Percentiles rank a stretch among this genome's conserved stretches.
phyloP scores from a whole-genome alignment of 2,113 vertebrate genomes.

The Hypocryptadius cinnamomeus region DNA sequence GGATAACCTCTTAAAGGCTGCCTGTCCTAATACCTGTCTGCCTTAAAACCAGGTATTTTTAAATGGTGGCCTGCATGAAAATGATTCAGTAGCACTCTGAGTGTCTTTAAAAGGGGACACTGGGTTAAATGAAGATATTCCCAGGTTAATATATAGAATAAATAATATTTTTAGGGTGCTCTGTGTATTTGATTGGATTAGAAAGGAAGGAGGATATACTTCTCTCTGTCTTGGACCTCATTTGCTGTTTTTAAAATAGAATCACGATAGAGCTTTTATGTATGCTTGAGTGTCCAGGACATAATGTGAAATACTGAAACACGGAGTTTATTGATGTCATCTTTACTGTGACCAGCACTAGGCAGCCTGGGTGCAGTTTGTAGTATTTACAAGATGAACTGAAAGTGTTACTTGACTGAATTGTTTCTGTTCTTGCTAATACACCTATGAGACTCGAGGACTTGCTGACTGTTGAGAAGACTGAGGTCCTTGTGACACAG shows the following conservation, averaged over 20 bases:
- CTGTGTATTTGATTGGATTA: not conserved
- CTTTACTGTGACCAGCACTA: not conserved
- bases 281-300: not conserved
- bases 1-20: not conserved
- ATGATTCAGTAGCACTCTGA: not conserved
- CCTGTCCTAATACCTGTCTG: not conserved
- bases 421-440: not conserved
- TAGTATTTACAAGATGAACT: not conserved
- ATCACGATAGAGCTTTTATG: not conserved
- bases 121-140: not conserved
- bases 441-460: not conserved
- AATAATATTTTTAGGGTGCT: not conserved
- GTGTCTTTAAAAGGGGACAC: not conserved
- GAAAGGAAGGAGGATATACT: not conserved
- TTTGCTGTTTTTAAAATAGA: not conserved
- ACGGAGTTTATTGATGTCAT: rapidly evolving
- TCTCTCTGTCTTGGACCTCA: not conserved
- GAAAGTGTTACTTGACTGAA: not conserved
- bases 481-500: not conserved
- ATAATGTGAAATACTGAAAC: not conserved
- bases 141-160: not conserved
- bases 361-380: not conserved
- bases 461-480: not conserved
- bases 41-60: not conserved
- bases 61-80: not conserved